Evolutionary conservation across 2,113 vertebrate species (phyloP).

Genomic region (Syngnathus floridae): DNA sequence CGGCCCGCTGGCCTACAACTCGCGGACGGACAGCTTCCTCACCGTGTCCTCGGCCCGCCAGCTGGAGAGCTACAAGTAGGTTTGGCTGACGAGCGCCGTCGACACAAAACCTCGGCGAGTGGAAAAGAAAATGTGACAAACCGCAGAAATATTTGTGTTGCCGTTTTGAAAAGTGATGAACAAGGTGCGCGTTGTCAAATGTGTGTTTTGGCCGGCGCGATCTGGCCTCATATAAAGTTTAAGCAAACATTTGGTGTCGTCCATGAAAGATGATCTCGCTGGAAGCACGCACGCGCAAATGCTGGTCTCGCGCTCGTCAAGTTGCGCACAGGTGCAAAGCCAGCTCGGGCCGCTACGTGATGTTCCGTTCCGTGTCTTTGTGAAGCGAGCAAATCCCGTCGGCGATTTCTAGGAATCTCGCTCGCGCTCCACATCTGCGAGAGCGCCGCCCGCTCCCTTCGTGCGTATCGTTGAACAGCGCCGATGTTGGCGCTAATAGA

Average conservation of each 20-base stretch:
- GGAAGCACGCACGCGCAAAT: conserved; percentile 14
- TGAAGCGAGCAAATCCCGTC: background rate
- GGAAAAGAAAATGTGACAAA: conserved; percentile 10
- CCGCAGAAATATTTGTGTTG: conserved; percentile 1
- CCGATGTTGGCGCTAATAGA: background rate
- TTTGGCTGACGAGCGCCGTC: background rate
- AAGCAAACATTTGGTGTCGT: conserved; percentile 1
- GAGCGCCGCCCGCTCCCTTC: background rate
- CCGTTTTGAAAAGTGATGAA: background rate
- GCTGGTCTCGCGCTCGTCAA: background rate
- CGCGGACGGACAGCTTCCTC: conserved; percentile 88
- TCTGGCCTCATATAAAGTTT: background rate
- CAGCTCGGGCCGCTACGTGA: background rate
- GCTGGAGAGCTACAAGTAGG: conserved; percentile 93
- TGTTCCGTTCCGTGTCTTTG: background rate
- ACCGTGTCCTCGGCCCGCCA: conserved; percentile 86
- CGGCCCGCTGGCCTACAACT: conserved; percentile 85
- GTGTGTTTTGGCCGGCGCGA: background rate
- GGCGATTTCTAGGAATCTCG: background rate
- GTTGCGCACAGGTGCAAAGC: background rate
- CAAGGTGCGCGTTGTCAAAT: background rate
- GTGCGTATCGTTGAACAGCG: background rate
- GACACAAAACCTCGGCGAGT: background rate
- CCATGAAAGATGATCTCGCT: conserved; percentile 32
- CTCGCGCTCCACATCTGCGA: background rate